Conservation (phyloP, 1,140 invertebrate species). For the Lineus longissimus region DNA sequence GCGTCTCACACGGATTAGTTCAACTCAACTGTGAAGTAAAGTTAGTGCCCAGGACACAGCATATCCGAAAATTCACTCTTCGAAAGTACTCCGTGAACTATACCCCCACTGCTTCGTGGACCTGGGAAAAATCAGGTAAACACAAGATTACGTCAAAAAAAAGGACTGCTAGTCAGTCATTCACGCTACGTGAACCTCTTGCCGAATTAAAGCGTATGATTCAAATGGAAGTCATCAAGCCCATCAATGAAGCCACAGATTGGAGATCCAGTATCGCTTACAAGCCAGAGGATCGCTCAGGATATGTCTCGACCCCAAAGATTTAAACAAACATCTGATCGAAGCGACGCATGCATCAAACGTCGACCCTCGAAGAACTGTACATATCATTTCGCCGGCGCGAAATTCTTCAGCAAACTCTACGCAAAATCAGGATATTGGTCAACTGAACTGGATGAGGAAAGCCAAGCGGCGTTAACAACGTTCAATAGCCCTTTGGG, state of each 20-base stretch:
- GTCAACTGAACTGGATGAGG: conserved; percentile 31
- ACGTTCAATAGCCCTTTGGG: conserved; percentile 35
- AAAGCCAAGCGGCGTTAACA: conserved; percentile 26
- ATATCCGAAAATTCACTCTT: too few species aligned
- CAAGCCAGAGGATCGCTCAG: conserved; percentile 19
- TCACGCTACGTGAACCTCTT: too few species aligned
- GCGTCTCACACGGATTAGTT: too few species aligned
- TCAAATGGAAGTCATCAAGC: too few species aligned
- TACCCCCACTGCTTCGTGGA: too few species aligned
- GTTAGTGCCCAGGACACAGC: too few species aligned
- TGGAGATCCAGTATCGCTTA: neutral
- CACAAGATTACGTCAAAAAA: too few species aligned
- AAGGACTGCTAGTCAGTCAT: too few species aligned
- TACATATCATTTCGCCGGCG: neutral
- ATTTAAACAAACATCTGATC: conserved; percentile 9
- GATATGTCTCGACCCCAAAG: conserved; percentile 27
- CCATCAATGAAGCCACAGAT: neutral
- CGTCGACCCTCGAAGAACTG: neutral
- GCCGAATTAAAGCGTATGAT: too few species aligned
- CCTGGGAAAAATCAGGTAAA: too few species aligned
- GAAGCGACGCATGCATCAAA: conserved; percentile 7
- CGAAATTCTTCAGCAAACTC: conserved; percentile 23
- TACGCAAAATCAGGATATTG: conserved; percentile 44
- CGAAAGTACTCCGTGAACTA: too few species aligned
- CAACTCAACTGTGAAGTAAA: too few species aligned